These are phyloP conservation scores for Sisyra nigra DNA, from an alignment of 2,888 invertebrate species.

Conservation along the genomic window DNA sequence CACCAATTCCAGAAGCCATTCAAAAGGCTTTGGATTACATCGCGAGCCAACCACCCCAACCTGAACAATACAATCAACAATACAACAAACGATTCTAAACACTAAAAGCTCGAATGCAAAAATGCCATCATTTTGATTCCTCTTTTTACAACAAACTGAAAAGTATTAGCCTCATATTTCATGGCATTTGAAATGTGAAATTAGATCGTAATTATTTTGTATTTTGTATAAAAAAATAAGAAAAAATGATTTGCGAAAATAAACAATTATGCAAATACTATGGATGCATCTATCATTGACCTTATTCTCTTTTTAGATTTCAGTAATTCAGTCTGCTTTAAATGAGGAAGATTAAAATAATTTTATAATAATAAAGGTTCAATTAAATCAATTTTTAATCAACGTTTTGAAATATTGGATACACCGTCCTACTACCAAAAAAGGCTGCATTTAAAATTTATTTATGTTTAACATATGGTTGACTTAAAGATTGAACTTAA, in stretches of 20 bases:
- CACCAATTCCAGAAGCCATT: slow-evolving; percentile 62
- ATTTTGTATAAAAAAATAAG: not conserved
- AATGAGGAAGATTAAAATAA: no score
- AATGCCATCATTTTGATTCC: not conserved
- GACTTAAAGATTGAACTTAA: no score
- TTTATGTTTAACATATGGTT: no score
- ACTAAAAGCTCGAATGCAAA: not conserved
- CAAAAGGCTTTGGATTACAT: slow-evolving; percentile 42
- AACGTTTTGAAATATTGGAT: not conserved
- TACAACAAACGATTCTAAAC: slow-evolving; percentile 3
- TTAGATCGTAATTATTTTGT: no score
- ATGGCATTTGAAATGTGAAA: no score
- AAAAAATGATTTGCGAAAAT: not conserved
- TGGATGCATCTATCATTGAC: no score
- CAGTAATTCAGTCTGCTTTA: not conserved
- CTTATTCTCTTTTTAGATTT: no score
- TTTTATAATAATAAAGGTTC: no score
- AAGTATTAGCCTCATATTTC: not conserved
- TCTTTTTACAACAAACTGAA: not conserved
- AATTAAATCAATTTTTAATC: not conserved
- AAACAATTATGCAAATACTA: not conserved
- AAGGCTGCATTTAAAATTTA: no score
- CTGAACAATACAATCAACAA: slow-evolving; percentile 6
- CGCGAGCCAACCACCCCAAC: slow-evolving; percentile 10
- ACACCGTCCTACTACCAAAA: no score